Percentiles rank a stretch among this genome's conserved stretches.
Evolutionary conservation across 2,113 vertebrate genomes (phyloP).

Genomic region (Salvelinus fontinalis): DNA sequence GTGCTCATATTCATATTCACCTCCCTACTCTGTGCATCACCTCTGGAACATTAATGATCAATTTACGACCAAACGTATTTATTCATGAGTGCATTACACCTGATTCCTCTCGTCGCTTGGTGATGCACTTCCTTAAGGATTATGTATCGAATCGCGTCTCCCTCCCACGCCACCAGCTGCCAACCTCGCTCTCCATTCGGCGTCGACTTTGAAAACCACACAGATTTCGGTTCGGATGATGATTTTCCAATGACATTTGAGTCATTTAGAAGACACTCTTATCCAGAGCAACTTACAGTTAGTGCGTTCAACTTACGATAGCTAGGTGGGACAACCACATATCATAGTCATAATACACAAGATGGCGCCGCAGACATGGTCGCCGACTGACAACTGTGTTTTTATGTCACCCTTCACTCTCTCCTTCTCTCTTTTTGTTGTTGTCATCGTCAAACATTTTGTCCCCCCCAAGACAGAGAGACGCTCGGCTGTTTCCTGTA

Average conservation of each 20-base stretch:
- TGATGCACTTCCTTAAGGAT: constrained; percentile 55
- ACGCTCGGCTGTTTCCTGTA: background rate
- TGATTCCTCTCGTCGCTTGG: constrained; percentile 54
- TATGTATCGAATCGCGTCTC: constrained; percentile 39
- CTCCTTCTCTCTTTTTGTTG: background rate
- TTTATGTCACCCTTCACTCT: background rate
- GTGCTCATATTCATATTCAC: constrained; percentile 24
- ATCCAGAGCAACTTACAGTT: too few species aligned
- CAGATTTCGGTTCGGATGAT: background rate
- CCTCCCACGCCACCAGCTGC: constrained; percentile 47
- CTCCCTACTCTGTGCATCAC: constrained; percentile 23
- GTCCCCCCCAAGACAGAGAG: background rate
- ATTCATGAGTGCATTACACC: constrained; percentile 65
- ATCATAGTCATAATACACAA: too few species aligned
- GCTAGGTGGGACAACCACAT: too few species aligned
- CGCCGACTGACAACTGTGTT: background rate
- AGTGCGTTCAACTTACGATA: too few species aligned
- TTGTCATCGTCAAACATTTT: background rate
- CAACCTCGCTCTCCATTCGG: constrained; percentile 15
- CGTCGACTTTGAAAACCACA: background rate
- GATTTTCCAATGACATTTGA: too few species aligned
- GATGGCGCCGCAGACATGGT: too few species aligned
- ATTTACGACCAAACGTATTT: constrained; percentile 55
- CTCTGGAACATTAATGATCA: constrained; percentile 60
- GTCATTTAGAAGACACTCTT: too few species aligned